phyloP scores from a whole-genome alignment of 2,888 invertebrate genomes.

The Patella ulyssiponensis region DNA sequence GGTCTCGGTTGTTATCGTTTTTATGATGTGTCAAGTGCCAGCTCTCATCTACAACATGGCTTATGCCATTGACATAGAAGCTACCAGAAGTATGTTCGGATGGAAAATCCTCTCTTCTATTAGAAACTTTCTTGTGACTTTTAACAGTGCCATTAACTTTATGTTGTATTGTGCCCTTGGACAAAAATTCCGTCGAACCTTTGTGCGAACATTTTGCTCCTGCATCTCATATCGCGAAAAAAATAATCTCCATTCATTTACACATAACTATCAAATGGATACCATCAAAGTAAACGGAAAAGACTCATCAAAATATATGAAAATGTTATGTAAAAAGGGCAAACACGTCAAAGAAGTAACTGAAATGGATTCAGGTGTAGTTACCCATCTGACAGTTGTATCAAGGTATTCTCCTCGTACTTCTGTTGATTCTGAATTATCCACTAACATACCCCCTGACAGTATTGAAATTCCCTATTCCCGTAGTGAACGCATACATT shows the following conservation, averaged over 20 bases:
- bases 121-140: conserved; percentile 89
- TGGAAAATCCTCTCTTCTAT: conserved; percentile 63
- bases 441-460: neutral
- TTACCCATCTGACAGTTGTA: conserved; percentile 47
- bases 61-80: conserved; percentile 78
- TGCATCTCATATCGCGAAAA: conserved; percentile 41
- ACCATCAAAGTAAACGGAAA: conserved; percentile 35
- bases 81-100: conserved; percentile 75
- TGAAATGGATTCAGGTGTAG: conserved; percentile 35
- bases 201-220: conserved; percentile 66
- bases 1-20: conserved; percentile 92
- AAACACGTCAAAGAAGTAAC: conserved; percentile 41
- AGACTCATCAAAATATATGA: conserved; percentile 45
- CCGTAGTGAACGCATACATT: neutral
- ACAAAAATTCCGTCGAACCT: conserved; percentile 84
- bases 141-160: conserved; percentile 98
- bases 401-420: conserved; percentile 51
- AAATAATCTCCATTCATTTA: conserved; percentile 58
- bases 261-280: conserved; percentile 44
- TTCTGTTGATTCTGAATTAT: conserved; percentile 11
- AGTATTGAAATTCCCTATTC: neutral
- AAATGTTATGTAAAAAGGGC: conserved; percentile 41
- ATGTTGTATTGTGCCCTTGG: conserved; percentile 98
- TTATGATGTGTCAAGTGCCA: conserved; percentile 90
- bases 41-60: conserved; percentile 79